Evolutionary conservation across 1,140 invertebrate species (phyloP).

Genomic region (Daktulosphaira vitifoliae): DNA sequence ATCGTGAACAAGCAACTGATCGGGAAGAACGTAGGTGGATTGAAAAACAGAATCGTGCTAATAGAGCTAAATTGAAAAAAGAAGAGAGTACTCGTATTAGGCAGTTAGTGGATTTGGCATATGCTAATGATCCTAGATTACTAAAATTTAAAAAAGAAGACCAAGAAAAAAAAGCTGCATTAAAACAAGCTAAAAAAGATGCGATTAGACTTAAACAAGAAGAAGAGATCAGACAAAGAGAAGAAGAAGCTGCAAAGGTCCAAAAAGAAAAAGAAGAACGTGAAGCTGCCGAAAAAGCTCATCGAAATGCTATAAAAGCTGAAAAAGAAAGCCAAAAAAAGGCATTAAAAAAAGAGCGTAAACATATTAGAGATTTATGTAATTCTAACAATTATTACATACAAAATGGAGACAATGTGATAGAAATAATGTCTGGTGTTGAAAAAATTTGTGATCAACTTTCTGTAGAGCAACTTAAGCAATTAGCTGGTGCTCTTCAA

Average conservation of each 20-base stretch:
- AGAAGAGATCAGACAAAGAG: constrained; percentile 52
- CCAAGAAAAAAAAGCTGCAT: constrained; percentile 79
- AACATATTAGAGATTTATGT: constrained; percentile 71
- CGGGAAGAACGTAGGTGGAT: constrained; percentile 93
- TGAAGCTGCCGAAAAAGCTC: constrained; percentile 69
- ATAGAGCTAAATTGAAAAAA: constrained; percentile 84
- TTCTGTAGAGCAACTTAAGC: constrained; percentile 50
- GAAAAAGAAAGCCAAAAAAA: constrained; percentile 78
- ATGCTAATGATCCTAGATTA: constrained; percentile 87
- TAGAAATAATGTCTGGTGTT: constrained; percentile 76
- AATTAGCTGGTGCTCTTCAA: constrained; percentile 63
- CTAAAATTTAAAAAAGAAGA: constrained; percentile 88
- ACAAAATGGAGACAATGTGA: constrained; percentile 58
- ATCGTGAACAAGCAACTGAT: constrained; percentile 94
- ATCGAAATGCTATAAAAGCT: constrained; percentile 70
- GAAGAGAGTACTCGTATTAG: constrained; percentile 91
- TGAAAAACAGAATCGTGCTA: constrained; percentile 93
- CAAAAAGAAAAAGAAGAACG: constrained; percentile 69
- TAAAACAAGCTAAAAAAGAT: constrained; percentile 83
- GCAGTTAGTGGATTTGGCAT: constrained; percentile 83
- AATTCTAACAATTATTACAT: constrained; percentile 85
- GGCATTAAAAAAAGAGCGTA: constrained; percentile 74
- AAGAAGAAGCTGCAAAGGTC: constrained; percentile 44
- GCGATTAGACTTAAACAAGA: constrained; percentile 71
- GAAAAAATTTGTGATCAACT: constrained; percentile 77